phyloP scores from a whole-genome alignment of 2,888 invertebrate species.

The Ceraclea dissimilis region DNA sequence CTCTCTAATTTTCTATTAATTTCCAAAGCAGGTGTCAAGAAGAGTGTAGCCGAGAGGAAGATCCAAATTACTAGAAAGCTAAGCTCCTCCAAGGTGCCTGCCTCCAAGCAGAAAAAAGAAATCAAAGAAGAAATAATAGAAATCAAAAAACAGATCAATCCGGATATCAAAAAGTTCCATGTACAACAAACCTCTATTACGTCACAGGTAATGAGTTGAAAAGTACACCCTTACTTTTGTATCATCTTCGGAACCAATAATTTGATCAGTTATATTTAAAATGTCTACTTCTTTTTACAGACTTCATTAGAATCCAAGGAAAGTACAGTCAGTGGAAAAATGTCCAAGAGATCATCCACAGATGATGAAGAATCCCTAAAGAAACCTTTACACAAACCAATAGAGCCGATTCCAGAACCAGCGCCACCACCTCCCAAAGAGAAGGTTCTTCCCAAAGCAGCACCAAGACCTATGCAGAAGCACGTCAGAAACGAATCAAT shows the following conservation, averaged over 20 bases:
- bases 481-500: constrained; percentile 49
- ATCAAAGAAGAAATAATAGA: constrained; percentile 65
- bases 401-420: constrained; percentile 8
- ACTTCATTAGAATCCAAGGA: constrained; percentile 17
- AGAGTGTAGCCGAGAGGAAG: constrained; percentile 68
- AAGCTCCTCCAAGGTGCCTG: constrained; percentile 63
- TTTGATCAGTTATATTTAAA: neutral
- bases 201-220: constrained; percentile 10
- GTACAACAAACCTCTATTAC: constrained; percentile 36
- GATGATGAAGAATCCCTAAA: constrained; percentile 18
- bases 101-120: constrained; percentile 66
- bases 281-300: constrained; percentile 3
- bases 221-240: neutral
- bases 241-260: neutral
- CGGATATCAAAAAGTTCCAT: constrained; percentile 47
- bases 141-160: constrained; percentile 60
- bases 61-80: constrained; percentile 68
- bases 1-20: too few species aligned
- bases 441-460: constrained; percentile 28
- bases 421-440: constrained; percentile 19
- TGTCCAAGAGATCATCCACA: constrained; percentile 23
- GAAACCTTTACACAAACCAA: constrained; percentile 7
- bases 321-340: constrained; percentile 11
- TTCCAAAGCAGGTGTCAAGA: constrained; percentile 46
- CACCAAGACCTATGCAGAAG: constrained; percentile 46